These are phyloP conservation scores for Caenorhabditis angaria DNA, from an alignment of 2,888 invertebrate species.

Conservation along the genomic window DNA sequence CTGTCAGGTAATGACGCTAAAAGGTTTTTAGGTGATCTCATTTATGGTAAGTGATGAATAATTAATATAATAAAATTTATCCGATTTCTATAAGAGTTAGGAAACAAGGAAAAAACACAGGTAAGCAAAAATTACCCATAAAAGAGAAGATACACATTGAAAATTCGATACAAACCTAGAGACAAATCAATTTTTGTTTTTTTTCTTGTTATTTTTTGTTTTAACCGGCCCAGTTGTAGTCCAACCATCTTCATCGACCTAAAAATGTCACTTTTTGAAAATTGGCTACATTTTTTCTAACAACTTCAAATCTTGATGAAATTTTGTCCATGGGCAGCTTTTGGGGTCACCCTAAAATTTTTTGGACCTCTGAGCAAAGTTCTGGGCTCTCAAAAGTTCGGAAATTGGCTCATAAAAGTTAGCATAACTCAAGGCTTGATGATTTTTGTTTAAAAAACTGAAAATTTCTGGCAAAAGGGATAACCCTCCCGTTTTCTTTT, in stretches of 20 bases:
- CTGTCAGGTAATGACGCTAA: slow-evolving; percentile 53
- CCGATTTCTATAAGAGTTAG: not conserved
- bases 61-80: not conserved
- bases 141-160: slow-evolving; percentile 4
- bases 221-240: slow-evolving; percentile 20
- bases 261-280: not conserved
- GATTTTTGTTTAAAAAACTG: too few relatives aligned
- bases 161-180: not conserved
- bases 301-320: too few relatives aligned
- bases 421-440: too few relatives aligned
- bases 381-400: too few relatives aligned
- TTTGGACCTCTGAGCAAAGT: too few relatives aligned
- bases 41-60: not conserved
- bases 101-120: not conserved
- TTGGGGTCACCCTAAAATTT: too few relatives aligned
- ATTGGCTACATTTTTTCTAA: too few relatives aligned
- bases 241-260: slow-evolving; percentile 27
- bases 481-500: too few relatives aligned
- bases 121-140: not conserved
- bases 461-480: too few relatives aligned
- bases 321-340: too few relatives aligned
- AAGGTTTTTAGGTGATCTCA: not conserved
- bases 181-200: slow-evolving; percentile 24
- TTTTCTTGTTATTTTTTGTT: slow-evolving; percentile 23
- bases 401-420: too few relatives aligned